A percentile compares a stretch with the other conserved stretches of the same genome.
phyloP scores from a whole-genome alignment of 2,797 vertebrate genomes.

The Alca torda region DNA sequence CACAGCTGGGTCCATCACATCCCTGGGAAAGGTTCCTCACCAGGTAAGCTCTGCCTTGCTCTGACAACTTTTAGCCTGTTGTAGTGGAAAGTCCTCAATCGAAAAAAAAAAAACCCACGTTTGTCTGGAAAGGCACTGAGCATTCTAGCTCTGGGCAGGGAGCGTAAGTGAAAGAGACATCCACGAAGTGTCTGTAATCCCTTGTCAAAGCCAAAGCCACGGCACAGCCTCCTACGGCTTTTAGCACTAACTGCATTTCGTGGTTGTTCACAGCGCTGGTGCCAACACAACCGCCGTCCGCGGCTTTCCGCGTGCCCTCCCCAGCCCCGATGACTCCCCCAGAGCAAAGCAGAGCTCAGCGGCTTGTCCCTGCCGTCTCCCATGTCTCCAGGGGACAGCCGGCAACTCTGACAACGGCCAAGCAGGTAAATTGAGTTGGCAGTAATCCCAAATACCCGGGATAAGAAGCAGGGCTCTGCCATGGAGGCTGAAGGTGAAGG shows the following conservation, averaged over 20 bases:
- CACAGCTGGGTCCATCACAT: background rate
- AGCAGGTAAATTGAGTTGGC: background rate
- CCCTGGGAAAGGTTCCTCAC: background rate
- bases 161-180: background rate
- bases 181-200: background rate
- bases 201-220: background rate
- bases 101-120: background rate
- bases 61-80: background rate
- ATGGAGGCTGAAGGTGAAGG: background rate
- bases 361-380: background rate
- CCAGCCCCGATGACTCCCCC: fast-evolving
- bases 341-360: background rate
- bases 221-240: background rate
- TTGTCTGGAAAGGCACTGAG: background rate
- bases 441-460: constrained; percentile 6
- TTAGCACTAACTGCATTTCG: background rate
- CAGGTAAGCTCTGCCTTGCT: background rate
- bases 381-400: background rate
- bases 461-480: background rate
- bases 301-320: background rate
- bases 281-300: background rate
- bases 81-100: background rate
- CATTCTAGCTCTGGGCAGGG: background rate
- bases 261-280: fast-evolving
- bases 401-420: background rate